These are phyloP conservation scores for Bombus picipes DNA, from an alignment of 1,140 invertebrate species.

Conservation along the genomic window DNA sequence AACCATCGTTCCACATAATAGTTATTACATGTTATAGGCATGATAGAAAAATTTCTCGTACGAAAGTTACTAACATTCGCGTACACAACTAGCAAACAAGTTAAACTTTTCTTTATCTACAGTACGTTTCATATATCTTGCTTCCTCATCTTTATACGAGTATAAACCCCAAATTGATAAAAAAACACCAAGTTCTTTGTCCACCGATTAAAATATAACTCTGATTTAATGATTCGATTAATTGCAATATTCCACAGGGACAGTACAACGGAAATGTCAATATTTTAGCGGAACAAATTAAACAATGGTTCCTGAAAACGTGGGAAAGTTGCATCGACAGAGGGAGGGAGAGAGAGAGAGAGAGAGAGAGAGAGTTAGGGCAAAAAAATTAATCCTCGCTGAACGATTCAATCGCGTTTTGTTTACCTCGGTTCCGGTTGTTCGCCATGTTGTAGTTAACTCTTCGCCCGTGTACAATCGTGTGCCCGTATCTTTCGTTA, in stretches of 20 bases:
- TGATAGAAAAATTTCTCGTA: too few relatives aligned
- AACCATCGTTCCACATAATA: too few relatives aligned
- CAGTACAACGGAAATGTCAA: neutral
- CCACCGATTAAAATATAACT: too few relatives aligned
- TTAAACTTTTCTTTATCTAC: neutral
- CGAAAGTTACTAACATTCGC: too few relatives aligned
- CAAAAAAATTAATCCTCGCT: conserved; percentile 19
- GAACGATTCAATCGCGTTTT: conserved; percentile 25
- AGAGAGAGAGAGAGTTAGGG: neutral
- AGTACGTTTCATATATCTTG: neutral
- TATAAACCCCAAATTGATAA: neutral
- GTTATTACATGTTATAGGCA: too few relatives aligned
- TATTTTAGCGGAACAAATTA: neutral
- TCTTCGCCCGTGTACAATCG: neutral
- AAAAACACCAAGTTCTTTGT: too few relatives aligned
- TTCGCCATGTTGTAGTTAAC: neutral
- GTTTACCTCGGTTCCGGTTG: neutral
- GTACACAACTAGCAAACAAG: neutral
- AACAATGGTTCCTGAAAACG: neutral
- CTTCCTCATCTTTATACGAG: neutral
- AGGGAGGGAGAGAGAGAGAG: too few relatives aligned
- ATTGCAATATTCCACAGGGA: neutral
- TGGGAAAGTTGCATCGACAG: neutral
- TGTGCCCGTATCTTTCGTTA: neutral
- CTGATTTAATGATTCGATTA: neutral